Base-by-base conservation (phyloP, 2,888 invertebrate species). In the Agriopis aurantiaria region DNA sequence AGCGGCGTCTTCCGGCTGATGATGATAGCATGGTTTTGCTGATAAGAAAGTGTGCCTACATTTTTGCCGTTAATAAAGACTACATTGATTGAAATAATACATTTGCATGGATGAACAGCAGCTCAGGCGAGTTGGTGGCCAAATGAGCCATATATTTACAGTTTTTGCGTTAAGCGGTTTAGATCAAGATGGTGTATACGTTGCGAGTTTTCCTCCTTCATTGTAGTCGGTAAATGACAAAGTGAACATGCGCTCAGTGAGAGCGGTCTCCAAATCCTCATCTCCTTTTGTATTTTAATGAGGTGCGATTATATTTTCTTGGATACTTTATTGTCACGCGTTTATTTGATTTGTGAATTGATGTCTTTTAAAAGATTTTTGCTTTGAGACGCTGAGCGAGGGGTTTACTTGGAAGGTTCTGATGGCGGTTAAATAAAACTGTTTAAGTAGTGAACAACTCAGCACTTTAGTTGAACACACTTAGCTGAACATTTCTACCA, bases 201-300 rank as follows among this genome's bases (percentile, higher is more conserved):
- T 33, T 33, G 33, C 3, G 33, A 33, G 5, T 5, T 5, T 33
- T 33, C 33, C 33, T 33, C 5, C 4, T 33, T 33, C 3, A 33
- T 4, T 33, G 33, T 33, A 33, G 33, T 33, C 33, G 33, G 33
- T 33, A 5, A 33, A 33, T 33, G 3, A 33, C 3, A 33, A 33
- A 33, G 33, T 33, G 33, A 33, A 33, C 23, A n/a, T n/a, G 12
- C 7, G 11, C 65, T 4, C 11, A 53, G 43, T 58, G 41, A 10
- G 53, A 40, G 52, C 68, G 17, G 17, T 14, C 14, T 11, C n/a
- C 75, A 68, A 75, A 14, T 69, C 69, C 55, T 65, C 56, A 52
- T 51, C 63, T 62, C 64, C 84, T 85, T 87, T 88, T 88, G 84
- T 88, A 82, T 87, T 87, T 86, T 88, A 89, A 88, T 86, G 85